Conservation (phyloP, 2,113 vertebrate species). For the Diphyllodes magnificus region DNA sequence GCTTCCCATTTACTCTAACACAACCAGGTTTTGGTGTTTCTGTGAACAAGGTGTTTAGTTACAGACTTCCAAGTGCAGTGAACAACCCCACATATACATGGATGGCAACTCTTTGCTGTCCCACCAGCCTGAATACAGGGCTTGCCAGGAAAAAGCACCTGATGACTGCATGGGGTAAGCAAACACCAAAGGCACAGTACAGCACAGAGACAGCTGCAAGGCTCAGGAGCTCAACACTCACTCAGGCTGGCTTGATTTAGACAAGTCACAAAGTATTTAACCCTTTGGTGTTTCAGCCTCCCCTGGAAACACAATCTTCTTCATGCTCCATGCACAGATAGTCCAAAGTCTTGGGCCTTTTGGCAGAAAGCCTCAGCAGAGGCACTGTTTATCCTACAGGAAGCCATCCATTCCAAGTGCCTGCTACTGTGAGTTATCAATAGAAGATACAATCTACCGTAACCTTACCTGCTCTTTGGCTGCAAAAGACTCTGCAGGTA, state of each 20-base stretch:
- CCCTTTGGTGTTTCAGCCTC: neutral
- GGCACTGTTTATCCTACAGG: neutral
- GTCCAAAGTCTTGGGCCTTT: neutral
- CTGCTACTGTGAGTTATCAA: neutral
- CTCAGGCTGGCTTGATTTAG: neutral
- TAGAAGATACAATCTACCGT: rapidly evolving
- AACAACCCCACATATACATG: rapidly evolving
- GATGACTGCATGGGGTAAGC: neutral
- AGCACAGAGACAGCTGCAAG: neutral
- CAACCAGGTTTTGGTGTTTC: neutral
- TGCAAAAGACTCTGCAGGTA: conserved; percentile 95
- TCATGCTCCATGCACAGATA: neutral
- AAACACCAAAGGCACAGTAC: neutral
- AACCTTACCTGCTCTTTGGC: conserved; percentile 90
- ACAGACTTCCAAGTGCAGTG: neutral
- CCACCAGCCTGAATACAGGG: neutral
- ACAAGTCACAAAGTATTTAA: neutral
- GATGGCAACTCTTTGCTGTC: neutral
- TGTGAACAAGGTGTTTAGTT: neutral
- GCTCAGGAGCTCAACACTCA: neutral
- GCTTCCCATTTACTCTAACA: neutral
- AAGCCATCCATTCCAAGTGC: neutral
- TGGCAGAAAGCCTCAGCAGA: neutral
- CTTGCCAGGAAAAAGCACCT: neutral
- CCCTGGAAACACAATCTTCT: neutral